Evolutionary conservation across 2,113 vertebrate species (phyloP).

Genomic region (Perca schrenkii): DNA sequence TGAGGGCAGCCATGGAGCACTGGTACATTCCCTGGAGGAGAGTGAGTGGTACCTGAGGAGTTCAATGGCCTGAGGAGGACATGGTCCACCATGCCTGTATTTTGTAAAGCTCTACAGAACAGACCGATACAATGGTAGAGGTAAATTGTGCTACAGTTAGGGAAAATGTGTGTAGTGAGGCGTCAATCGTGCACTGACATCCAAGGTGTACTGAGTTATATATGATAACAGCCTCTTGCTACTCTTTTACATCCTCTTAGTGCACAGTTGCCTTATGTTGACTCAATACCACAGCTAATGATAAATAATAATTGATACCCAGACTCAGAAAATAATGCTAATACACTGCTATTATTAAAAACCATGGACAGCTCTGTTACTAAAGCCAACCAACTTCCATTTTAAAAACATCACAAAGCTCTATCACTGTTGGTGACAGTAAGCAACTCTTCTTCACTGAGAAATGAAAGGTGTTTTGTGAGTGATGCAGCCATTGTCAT

Average conservation of each 20-base stretch:
- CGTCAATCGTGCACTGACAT: background rate
- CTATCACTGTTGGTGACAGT: slow-evolving; percentile 19
- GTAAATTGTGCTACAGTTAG: slow-evolving; percentile 32
- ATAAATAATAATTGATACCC: background rate
- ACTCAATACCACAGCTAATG: background rate
- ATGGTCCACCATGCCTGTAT: slow-evolving; percentile 58
- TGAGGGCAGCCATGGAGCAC: slow-evolving; percentile 59
- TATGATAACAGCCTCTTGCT: background rate
- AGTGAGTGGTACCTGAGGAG: slow-evolving; percentile 68
- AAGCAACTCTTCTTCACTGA: slow-evolving; percentile 25
- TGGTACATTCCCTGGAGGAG: slow-evolving; percentile 49
- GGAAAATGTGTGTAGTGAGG: slow-evolving; percentile 31
- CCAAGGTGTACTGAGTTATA: background rate
- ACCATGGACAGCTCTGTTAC: background rate
- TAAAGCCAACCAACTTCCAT: slow-evolving; percentile 5
- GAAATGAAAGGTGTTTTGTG: slow-evolving; percentile 65
- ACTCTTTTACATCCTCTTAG: slow-evolving; percentile 19
- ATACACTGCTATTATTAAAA: background rate
- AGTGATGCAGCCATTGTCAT: slow-evolving; percentile 70
- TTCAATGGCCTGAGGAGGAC: slow-evolving; percentile 80
- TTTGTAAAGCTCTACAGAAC: slow-evolving; percentile 57
- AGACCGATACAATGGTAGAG: slow-evolving; percentile 40
- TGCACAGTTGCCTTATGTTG: slow-evolving; percentile 9
- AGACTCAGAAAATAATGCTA: background rate
- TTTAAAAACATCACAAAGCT: background rate